phyloP scores from a whole-genome alignment of 2,113 vertebrate species.

The Mesoclemmys tuberculata region DNA sequence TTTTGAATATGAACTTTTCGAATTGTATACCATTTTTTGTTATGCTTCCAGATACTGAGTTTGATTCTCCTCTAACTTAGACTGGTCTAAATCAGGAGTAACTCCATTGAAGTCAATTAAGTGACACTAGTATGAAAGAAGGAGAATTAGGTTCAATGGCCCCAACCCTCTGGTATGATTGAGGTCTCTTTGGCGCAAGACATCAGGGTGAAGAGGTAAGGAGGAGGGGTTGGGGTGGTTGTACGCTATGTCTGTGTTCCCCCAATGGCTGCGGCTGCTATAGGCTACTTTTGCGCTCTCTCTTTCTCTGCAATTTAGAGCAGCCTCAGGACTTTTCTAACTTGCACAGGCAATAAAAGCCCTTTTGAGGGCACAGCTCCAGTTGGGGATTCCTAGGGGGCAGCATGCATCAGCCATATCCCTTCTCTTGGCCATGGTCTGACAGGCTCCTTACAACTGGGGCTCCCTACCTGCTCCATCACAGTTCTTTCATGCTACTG shows the following conservation, averaged over 20 bases:
- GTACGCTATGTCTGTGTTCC: not conserved
- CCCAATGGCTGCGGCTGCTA: not conserved
- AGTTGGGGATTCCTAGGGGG: not conserved
- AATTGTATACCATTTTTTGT: not conserved
- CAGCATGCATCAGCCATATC: not conserved
- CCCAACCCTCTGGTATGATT: not conserved
- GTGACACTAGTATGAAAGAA: not conserved
- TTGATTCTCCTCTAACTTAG: not conserved
- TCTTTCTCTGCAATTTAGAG: not conserved
- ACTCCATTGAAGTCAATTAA: not conserved
- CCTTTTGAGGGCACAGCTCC: not conserved
- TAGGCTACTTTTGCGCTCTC: not conserved
- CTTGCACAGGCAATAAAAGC: not conserved
- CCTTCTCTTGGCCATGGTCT: not conserved
- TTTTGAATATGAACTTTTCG: not conserved
- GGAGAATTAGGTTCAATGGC: not conserved
- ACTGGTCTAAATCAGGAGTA: not conserved
- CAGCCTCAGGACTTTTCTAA: not conserved
- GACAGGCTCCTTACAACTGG: not conserved
- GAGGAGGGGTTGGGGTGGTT: not conserved
- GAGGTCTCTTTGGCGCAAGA: not conserved
- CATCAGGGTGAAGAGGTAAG: not conserved
- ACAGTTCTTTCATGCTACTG: not conserved
- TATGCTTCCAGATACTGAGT: not conserved
- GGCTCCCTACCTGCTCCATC: not conserved